Evolutionary conservation across 2,888 invertebrate genomes (phyloP), one percentile per base, ranked within the genome.

Genomic region (Thyatira batis): DNA sequence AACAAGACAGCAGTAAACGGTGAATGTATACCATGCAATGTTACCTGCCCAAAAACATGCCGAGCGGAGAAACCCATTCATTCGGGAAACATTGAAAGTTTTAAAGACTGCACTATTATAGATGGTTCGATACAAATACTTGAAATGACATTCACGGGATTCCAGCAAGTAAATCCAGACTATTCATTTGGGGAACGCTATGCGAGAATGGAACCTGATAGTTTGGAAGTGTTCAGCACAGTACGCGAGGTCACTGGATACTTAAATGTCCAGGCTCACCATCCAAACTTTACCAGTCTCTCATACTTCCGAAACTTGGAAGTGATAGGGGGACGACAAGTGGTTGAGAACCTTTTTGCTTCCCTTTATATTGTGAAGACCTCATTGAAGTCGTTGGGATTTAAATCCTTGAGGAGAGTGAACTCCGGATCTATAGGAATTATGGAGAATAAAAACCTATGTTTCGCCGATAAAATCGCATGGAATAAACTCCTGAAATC

Each of bases 1-100:
- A 96, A 95, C 80, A 98, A 97, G 87, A 97, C 96, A 82, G 96
- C 97, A 23, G 95, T 95, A 50, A 95, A 97, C 64, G 97, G 97
- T 13, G 98, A 98, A 82, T 98, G 98, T 78, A 97, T 98, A 13
- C 95, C 96, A 0, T 99, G 99, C 82, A 96, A 97, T 73, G 98
- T 98, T 0, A 97, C 98, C 0, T 99, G 99, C 77, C 98, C 98
- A 0, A 98, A 98, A 91, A 97, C 97, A n/a, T 98, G 98, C 74
- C 93, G 93, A 0, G 96, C 96, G 0, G 95, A 95, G 10, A 93
- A 93, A 20, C 92, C 94, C 0, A 94, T 98, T n/a, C 96, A 98
- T 79, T 95, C 97, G 0, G 96, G 96, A 8, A 99, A 98, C 78
- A 97, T 99, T 52, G 96, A 97, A 53, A 93, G 93, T 49, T 98